Conservation (phyloP, 35 echinoderm and acorn worm species). For the Heliocidaris erythrogramma region DNA sequence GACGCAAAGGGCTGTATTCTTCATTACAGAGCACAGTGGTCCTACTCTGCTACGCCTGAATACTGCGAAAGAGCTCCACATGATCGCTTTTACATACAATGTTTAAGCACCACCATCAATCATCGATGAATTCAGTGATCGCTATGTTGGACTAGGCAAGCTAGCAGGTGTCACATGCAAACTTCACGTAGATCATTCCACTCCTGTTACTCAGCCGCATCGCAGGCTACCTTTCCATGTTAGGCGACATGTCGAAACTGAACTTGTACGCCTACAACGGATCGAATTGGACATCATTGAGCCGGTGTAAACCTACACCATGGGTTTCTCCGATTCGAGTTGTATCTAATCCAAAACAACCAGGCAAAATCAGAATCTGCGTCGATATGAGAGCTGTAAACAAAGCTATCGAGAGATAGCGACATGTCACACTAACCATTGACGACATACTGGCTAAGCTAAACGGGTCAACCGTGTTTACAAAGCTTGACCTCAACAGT, state of each 20-base stretch:
- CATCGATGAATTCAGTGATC: constrained; percentile 25
- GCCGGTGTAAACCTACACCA: constrained; percentile 74
- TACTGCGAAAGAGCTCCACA: constrained; percentile 60
- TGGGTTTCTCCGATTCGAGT: constrained; percentile 84
- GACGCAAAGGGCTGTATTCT: constrained; percentile 46
- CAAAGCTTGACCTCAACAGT: constrained; percentile 61
- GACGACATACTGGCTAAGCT: constrained; percentile 74
- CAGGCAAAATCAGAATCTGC: constrained; percentile 61
- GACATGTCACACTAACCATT: constrained; percentile 76
- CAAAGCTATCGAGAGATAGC: constrained; percentile 60
- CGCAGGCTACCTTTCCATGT: constrained; percentile 71
- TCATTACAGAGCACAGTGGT: constrained; percentile 48
- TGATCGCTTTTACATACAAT: constrained; percentile 53
- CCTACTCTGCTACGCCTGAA: constrained; percentile 65
- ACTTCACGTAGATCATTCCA: constrained; percentile 57
- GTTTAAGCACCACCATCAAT: neutral
- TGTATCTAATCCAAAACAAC: constrained; percentile 71
- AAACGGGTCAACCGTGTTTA: constrained; percentile 66
- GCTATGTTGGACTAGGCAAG: constrained; percentile 58
- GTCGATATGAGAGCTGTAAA: constrained; percentile 77
- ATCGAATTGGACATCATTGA: constrained; percentile 79
- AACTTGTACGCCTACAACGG: constrained; percentile 69
- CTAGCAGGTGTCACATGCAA: constrained; percentile 55
- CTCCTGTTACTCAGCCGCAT: constrained; percentile 65
- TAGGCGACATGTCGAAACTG: constrained; percentile 56